Conservation (phyloP, 2,797 vertebrate species). For the Cryptoprocta ferox region DNA sequence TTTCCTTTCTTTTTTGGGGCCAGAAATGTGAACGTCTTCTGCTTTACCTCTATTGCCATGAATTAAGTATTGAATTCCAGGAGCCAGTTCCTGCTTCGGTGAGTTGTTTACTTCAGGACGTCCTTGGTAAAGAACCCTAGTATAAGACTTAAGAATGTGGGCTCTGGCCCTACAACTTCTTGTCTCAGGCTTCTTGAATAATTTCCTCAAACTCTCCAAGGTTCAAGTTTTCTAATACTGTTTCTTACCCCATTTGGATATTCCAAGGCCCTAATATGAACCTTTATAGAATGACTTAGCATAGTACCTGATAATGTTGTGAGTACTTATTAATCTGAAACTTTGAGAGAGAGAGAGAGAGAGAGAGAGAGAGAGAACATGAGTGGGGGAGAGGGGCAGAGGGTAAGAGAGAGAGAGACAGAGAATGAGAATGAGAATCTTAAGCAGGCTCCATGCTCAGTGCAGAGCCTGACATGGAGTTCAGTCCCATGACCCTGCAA, state of each 20-base stretch:
- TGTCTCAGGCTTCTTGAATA: background rate
- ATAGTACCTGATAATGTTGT: background rate
- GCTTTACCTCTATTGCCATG: constrained; percentile 97
- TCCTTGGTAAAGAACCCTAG: background rate
- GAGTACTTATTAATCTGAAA: background rate
- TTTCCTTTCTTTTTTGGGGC: constrained; percentile 69
- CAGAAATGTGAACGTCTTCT: constrained; percentile 98
- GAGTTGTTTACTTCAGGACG: constrained; percentile 83
- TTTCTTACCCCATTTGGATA: background rate
- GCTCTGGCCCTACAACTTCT: background rate
- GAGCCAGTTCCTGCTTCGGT: constrained; percentile 96
- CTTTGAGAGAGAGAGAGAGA: background rate
- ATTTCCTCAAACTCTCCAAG: background rate
- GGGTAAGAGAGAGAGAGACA: no score
- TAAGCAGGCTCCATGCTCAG: no score
- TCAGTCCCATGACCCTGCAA: no score
- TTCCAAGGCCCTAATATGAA: background rate
- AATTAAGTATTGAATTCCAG: constrained; percentile 98
- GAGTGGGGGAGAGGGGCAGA: no score
- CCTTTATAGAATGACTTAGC: constrained; percentile 5
- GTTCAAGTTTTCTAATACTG: background rate
- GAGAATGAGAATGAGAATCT: no score
- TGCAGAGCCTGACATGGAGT: no score
- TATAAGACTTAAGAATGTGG: background rate
- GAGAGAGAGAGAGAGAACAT: no score